Conservation (phyloP, 2,113 vertebrate species). For the Xyrauchen texanus region DNA sequence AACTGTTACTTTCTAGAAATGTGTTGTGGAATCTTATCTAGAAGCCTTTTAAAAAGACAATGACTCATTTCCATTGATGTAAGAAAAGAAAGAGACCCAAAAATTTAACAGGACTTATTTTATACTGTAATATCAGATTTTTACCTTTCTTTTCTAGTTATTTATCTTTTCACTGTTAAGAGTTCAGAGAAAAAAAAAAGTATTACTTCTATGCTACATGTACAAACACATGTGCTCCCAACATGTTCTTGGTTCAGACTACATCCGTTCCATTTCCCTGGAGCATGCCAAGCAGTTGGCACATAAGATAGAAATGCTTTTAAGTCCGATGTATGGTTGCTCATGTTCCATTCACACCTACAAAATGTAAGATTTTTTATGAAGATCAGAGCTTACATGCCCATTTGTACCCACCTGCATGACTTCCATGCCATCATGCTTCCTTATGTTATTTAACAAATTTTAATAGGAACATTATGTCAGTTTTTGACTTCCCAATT, state of each 20-base stretch:
- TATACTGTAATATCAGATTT: too few species aligned
- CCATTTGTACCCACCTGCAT: slow-evolving; percentile 11
- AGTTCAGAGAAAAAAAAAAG: not conserved
- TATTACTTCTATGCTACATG: not conserved
- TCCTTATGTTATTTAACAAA: not conserved
- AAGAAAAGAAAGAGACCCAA: too few species aligned
- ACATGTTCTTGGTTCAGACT: not conserved
- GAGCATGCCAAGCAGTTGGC: not conserved
- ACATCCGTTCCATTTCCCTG: not conserved
- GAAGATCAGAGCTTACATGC: not conserved
- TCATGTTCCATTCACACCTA: slow-evolving; percentile 22
- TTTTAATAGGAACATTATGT: not conserved
- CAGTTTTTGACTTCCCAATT: not conserved
- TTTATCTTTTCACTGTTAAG: not conserved
- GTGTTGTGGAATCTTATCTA: too few species aligned
- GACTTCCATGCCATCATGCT: not conserved
- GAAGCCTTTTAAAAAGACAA: too few species aligned
- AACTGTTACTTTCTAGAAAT: too few species aligned
- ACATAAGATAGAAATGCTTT: not conserved
- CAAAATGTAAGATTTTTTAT: slow-evolving; percentile 28
- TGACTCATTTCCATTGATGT: too few species aligned
- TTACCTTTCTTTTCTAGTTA: not conserved
- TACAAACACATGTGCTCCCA: not conserved
- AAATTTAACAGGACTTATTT: too few species aligned
- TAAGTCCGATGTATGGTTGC: slow-evolving; percentile 8